phyloP scores from a whole-genome alignment of 2,888 invertebrate species.

The Chymomyza procnemis region DNA sequence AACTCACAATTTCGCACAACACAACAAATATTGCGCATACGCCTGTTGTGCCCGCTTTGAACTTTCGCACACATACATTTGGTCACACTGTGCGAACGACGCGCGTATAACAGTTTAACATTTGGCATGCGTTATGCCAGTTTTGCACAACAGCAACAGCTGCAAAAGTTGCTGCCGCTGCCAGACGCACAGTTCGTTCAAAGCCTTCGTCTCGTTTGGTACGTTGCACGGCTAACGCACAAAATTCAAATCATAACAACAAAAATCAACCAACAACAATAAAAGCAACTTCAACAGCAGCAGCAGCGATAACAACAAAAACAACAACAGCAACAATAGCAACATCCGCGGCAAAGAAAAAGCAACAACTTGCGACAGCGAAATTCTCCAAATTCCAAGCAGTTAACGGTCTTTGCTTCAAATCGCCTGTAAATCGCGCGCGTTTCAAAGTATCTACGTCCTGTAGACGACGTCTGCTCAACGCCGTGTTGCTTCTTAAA shows the following conservation, averaged over 20 bases:
- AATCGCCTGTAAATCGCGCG: neutral
- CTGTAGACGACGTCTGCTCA: neutral
- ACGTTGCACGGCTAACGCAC: slow-evolving; percentile 43
- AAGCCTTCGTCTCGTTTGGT: slow-evolving; percentile 58
- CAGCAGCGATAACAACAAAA: neutral
- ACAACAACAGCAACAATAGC: neutral
- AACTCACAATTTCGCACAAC: no score
- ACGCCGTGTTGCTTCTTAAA: slow-evolving; percentile 3
- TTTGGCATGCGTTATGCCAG: slow-evolving; percentile 49
- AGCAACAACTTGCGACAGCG: slow-evolving; percentile 9
- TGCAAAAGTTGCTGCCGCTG: slow-evolving; percentile 40
- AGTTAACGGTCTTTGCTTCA: neutral
- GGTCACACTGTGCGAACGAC: slow-evolving; percentile 48
- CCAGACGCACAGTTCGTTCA: slow-evolving; percentile 62
- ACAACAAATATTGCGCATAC: slow-evolving; percentile 72
- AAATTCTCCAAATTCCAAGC: slow-evolving; percentile 22
- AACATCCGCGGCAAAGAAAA: neutral
- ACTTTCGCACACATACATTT: slow-evolving; percentile 9
- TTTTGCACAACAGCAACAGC: slow-evolving; percentile 26
- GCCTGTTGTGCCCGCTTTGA: slow-evolving; percentile 53
- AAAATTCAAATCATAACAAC: slow-evolving; percentile 16
- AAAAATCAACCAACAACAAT: neutral
- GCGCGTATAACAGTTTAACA: slow-evolving; percentile 56
- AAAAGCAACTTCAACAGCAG: neutral
- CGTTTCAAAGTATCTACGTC: neutral